Evolutionary conservation across 2,888 invertebrate species (phyloP), one percentile per base, ranked within the genome.

Genomic region (Toxonevra muliebris): DNA sequence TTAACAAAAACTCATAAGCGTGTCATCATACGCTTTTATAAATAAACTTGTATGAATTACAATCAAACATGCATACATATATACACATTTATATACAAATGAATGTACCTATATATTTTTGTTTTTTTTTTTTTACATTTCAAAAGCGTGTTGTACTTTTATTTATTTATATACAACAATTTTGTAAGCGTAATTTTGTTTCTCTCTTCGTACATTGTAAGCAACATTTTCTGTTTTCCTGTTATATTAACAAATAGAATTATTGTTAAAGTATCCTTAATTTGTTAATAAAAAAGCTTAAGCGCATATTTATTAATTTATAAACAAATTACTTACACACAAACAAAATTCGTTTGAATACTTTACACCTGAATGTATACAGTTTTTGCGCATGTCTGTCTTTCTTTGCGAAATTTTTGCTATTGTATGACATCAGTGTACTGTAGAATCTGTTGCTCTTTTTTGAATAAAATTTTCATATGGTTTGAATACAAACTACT

Each of bases 211-310:
- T 30, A 30, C 30, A 2, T 30, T 30, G 30, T 30, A 30, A 30
- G 30, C 7, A 30, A 30, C 2, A 2, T 30, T 30, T 68, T 45
- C 61, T 70, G 70, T 30, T 61, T 15, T n/a, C 70, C 72, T 71
- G 66, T 48, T 66, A 62, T 69, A 71, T 62, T 61, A 72, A 72
- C 72, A 72, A 72, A 72, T 69, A 66, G 60, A 72, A 66, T 72
- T 72, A 67, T 69, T 68, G 64, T 61, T 70, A 70, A 69, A 69
- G 20, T 59, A 65, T 65, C 68, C 69, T 71, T 68, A 61, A 69
- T 59, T 66, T 69, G 55, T 69, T 68, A 62, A 58, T 61, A 66
- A 69, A 65, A n/a, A 41, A 19, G 19, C 41, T 53, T 43, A 63
- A 61, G 19, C 40, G 13, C 8, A 30, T 30, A 4, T 30, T 30